A percentile compares a stretch with the other conserved stretches of the same genome.
phyloP scores from a whole-genome alignment of 2,888 invertebrate species.

The Cenopis cana region DNA sequence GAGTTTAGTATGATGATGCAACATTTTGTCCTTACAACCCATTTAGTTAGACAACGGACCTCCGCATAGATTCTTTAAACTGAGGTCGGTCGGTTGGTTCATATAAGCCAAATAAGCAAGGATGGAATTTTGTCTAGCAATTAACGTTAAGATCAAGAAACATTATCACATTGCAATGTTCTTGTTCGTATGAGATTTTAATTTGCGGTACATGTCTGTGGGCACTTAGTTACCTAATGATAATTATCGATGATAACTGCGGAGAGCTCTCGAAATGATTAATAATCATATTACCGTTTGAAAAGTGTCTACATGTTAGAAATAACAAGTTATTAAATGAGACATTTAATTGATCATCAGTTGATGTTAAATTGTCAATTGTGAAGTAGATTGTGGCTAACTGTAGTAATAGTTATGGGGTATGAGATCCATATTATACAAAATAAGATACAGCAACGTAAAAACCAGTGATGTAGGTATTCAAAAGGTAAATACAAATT shows the following conservation, averaged over 20 bases:
- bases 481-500: too few species aligned
- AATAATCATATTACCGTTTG: neutral
- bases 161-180: neutral
- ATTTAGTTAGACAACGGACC: too few species aligned
- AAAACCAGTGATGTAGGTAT: too few species aligned
- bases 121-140: neutral
- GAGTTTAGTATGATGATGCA: too few species aligned
- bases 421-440: too few species aligned
- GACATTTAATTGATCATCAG: too few species aligned
- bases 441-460: too few species aligned
- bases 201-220: slow-evolving; percentile 16
- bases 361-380: neutral
- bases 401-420: too few species aligned
- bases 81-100: neutral
- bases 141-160: neutral
- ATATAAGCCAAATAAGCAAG: neutral
- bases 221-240: slow-evolving; percentile 12
- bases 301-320: neutral
- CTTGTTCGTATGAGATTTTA: slow-evolving; percentile 12
- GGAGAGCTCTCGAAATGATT: slow-evolving; percentile 1
- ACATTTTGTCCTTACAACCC: too few species aligned
- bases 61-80: too few species aligned
- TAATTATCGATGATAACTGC: neutral
- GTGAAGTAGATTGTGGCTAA: too few species aligned
- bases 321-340: neutral